Evolutionary conservation across 1,140 invertebrate species (phyloP).

Genomic region (Drosophila nigrodunni): DNA sequence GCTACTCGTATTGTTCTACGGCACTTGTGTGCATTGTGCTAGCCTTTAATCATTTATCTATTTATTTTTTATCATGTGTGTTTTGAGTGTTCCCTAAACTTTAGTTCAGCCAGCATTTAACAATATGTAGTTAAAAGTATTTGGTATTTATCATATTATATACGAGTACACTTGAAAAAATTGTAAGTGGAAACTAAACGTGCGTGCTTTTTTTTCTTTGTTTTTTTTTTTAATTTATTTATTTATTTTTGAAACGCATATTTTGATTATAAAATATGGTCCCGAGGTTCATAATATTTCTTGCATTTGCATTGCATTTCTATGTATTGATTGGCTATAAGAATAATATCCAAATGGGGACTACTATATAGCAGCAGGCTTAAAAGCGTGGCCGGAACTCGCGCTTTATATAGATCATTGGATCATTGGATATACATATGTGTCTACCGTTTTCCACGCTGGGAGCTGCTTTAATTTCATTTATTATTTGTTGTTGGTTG

Average conservation of each 20-base stretch:
- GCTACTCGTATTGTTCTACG: conserved; percentile 43
- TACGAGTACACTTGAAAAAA: conserved; percentile 46
- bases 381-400: conserved; percentile 30
- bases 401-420: conserved; percentile 13
- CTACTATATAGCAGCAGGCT: conserved; percentile 41
- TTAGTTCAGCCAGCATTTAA: conserved; percentile 60
- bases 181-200: conserved; percentile 49
- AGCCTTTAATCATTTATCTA: conserved; percentile 3
- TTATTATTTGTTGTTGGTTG: not conserved
- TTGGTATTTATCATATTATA: conserved; percentile 24
- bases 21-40: conserved; percentile 49
- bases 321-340: conserved; percentile 40
- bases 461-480: conserved; percentile 23
- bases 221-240: conserved; percentile 1
- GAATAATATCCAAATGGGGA: conserved; percentile 44
- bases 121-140: conserved; percentile 45
- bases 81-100: conserved; percentile 64
- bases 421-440: conserved; percentile 10
- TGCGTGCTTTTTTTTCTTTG: conserved; percentile 60
- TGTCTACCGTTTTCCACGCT: conserved; percentile 14
- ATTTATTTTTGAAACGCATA: conserved; percentile 77
- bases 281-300: conserved; percentile 80
- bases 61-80: too few relatives aligned
- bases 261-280: conserved; percentile 85
- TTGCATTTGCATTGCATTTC: conserved; percentile 39